Percentiles rank a stretch among this genome's conserved stretches.
Evolutionary conservation across 1,140 invertebrate species (phyloP).

Genomic region (Meloidogyne chitwoodi): DNA sequence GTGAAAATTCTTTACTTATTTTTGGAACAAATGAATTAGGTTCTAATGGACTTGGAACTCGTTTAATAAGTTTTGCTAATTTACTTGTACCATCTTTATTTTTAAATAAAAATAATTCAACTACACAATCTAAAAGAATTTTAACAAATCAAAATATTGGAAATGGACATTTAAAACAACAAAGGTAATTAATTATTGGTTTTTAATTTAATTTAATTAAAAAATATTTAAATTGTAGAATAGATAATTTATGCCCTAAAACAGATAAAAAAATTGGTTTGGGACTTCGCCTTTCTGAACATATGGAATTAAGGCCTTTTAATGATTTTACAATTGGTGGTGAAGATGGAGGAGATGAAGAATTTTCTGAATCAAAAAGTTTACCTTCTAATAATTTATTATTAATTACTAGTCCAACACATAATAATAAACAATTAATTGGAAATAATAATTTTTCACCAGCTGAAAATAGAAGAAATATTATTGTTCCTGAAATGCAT

Average conservation of each 20-base stretch:
- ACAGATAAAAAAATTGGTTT: background rate
- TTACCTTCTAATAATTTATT: background rate
- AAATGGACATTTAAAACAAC: background rate
- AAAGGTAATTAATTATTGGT: background rate
- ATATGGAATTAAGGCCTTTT: background rate
- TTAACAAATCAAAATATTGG: background rate
- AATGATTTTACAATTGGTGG: background rate
- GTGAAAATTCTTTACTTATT: background rate
- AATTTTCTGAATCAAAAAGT: background rate
- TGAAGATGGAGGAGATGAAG: background rate
- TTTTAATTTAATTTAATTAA: background rate
- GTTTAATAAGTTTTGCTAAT: background rate
- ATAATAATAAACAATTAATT: background rate
- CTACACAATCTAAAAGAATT: background rate
- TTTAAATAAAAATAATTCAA: background rate
- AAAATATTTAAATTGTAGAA: background rate
- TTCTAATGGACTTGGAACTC: background rate
- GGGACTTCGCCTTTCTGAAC: background rate
- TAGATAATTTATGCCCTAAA: background rate
- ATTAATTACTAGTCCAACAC: background rate
- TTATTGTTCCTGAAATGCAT: conserved; percentile 4
- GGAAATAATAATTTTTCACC: background rate
- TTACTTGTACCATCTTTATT: background rate
- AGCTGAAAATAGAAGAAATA: background rate
- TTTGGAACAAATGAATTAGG: background rate